Percentiles rank a stretch among this genome's conserved stretches.
Evolutionary conservation across 2,888 invertebrate species (phyloP).

Genomic region (Nymphalis urticae): DNA sequence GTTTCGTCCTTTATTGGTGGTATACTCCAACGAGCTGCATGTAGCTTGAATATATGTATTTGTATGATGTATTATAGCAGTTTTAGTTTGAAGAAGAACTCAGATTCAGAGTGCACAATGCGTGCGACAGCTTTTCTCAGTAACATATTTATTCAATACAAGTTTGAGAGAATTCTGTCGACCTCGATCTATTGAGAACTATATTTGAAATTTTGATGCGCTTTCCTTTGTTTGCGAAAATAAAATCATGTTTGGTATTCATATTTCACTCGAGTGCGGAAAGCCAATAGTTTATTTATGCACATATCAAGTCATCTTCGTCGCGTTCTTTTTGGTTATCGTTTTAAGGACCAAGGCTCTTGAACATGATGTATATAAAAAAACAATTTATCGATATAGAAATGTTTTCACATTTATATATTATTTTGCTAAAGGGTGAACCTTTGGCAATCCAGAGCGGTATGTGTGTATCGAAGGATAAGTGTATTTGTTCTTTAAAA

Average conservation of each 20-base stretch:
- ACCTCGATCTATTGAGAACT: slow-evolving; percentile 34
- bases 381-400: too few species aligned
- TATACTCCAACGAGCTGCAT: too few species aligned
- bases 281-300: slow-evolving; percentile 29
- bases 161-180: slow-evolving; percentile 36
- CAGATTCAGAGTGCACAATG: slow-evolving; percentile 35
- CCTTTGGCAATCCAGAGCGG: too few species aligned
- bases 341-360: slow-evolving; percentile 10
- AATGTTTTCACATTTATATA: background rate
- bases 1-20: too few species aligned
- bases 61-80: background rate
- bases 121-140: slow-evolving; percentile 35
- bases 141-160: slow-evolving; percentile 37
- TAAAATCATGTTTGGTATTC: slow-evolving; percentile 28
- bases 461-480: background rate
- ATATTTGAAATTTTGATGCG: slow-evolving; percentile 33
- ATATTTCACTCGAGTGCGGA: slow-evolving; percentile 23
- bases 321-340: slow-evolving; percentile 17
- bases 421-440: too few species aligned
- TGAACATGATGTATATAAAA: background rate
- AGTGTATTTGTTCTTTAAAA: background rate
- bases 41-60: too few species aligned
- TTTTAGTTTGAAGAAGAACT: slow-evolving; percentile 4
- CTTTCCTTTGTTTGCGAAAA: slow-evolving; percentile 31
- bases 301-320: slow-evolving; percentile 28